Conservation (phyloP, 2,888 invertebrate species). For the Epinotia nisella region DNA sequence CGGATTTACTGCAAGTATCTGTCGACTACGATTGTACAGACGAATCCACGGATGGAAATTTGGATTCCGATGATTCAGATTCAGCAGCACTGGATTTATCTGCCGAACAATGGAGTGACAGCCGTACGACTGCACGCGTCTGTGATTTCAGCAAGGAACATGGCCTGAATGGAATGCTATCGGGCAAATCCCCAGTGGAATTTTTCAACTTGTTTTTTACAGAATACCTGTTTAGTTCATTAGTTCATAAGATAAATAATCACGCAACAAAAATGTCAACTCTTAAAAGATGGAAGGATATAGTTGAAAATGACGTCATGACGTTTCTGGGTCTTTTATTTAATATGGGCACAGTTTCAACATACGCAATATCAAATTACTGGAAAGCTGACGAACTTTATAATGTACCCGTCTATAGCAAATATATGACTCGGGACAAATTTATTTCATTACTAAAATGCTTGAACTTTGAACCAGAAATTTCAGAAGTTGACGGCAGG, state of each 20-base stretch:
- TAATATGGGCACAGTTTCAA: constrained; percentile 11
- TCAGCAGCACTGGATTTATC: too few relatives aligned
- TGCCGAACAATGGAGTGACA: not conserved
- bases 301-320: constrained; percentile 1
- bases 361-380: not conserved
- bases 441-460: constrained; percentile 15
- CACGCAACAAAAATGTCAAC: constrained; percentile 6
- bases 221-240: constrained; percentile 3
- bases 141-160: not conserved
- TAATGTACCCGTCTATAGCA: not conserved
- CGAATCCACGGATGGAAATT: too few relatives aligned
- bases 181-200: not conserved
- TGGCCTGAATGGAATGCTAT: not conserved
- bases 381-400: constrained; percentile 3
- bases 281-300: constrained; percentile 12
- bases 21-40: too few relatives aligned
- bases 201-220: constrained; percentile 11
- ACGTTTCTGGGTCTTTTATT: constrained; percentile 7
- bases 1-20: too few relatives aligned
- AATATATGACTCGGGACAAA: constrained; percentile 16
- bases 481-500: not conserved
- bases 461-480: not conserved
- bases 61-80: too few relatives aligned
- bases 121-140: not conserved
- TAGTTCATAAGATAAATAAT: constrained; percentile 14